Conservation (phyloP, 1,140 invertebrate species). For the Vollenhovia emeryi region DNA sequence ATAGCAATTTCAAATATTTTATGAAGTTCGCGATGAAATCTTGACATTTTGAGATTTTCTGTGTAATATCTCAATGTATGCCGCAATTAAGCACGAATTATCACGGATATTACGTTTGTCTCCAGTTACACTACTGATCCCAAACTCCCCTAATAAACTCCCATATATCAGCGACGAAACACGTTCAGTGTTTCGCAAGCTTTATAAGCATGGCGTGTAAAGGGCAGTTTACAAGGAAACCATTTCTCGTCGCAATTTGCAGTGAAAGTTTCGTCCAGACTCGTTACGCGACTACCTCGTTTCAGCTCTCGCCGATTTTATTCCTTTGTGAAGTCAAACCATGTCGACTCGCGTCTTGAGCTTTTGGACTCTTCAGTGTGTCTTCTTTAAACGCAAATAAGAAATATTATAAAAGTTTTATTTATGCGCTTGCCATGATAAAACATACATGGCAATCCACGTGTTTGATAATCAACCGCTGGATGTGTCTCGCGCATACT, state of each 20-base stretch:
- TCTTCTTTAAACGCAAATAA: not conserved
- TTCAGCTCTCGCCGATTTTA: not conserved
- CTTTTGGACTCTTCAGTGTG: not conserved
- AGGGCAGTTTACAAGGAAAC: slow-evolving; percentile 53
- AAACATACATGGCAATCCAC: slow-evolving; percentile 14
- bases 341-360: not conserved
- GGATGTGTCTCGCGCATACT: not conserved
- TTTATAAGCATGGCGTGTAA: slow-evolving; percentile 30
- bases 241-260: slow-evolving; percentile 13
- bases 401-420: not conserved
- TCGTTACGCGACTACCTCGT: not conserved
- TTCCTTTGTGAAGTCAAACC: not conserved
- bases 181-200: slow-evolving; percentile 1
- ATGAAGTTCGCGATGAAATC: not conserved
- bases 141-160: not conserved
- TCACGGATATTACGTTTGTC: not conserved
- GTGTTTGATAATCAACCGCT: not conserved
- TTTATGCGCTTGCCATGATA: not conserved
- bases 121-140: not conserved
- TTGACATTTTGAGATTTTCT: slow-evolving; percentile 5
- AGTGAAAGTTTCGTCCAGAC: slow-evolving; percentile 46
- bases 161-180: not conserved
- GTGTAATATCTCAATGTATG: not conserved
- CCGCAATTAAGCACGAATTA: not conserved
- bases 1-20: not conserved